Percentiles rank a stretch among this genome's conserved stretches.
These are phyloP conservation scores for Venturia canescens DNA, from an alignment of 1,140 invertebrate genomes.

Conservation along the genomic window DNA sequence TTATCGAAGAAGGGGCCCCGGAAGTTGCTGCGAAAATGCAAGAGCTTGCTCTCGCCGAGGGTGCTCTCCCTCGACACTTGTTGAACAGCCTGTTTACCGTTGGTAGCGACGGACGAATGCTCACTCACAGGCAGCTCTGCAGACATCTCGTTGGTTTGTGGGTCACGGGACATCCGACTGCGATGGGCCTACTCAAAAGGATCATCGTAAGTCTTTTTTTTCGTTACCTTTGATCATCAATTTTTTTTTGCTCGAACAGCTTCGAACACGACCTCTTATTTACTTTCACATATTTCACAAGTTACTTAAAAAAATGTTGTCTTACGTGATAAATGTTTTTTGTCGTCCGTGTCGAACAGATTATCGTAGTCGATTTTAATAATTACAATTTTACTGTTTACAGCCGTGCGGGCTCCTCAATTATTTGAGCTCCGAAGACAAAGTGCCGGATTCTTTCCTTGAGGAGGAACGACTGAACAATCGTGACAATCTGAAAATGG, in stretches of 20 bases:
- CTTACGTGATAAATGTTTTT: too few relatives aligned
- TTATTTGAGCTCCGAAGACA: constrained; percentile 92
- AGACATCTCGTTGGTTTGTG: constrained; percentile 98
- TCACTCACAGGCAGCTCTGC: constrained; percentile 94
- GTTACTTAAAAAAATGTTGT: too few relatives aligned
- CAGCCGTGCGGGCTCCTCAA: constrained; percentile 92
- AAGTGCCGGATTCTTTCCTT: constrained; percentile 85
- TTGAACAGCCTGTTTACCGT: constrained; percentile 93
- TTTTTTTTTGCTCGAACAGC: constrained; percentile 21
- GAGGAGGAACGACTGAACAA: constrained; percentile 88
- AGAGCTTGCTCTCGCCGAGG: constrained; percentile 95
- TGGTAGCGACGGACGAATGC: constrained; percentile 85
- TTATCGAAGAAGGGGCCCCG: constrained; percentile 97
- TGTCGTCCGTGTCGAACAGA: too few relatives aligned
- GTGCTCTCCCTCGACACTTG: constrained; percentile 96
- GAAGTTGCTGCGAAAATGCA: constrained; percentile 97
- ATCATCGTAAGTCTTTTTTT: constrained; percentile 85
- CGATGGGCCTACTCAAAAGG: constrained; percentile 91
- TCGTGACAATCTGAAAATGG: constrained; percentile 96
- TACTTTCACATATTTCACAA: too few relatives aligned
- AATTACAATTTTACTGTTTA: constrained; percentile 53
- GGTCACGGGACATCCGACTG: constrained; percentile 95
- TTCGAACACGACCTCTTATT: too few relatives aligned
- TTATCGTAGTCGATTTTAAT: too few relatives aligned
- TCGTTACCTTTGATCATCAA: background rate